Evolutionary conservation across 2,888 invertebrate species (phyloP).

Genomic region (Seira sanloemensis): DNA sequence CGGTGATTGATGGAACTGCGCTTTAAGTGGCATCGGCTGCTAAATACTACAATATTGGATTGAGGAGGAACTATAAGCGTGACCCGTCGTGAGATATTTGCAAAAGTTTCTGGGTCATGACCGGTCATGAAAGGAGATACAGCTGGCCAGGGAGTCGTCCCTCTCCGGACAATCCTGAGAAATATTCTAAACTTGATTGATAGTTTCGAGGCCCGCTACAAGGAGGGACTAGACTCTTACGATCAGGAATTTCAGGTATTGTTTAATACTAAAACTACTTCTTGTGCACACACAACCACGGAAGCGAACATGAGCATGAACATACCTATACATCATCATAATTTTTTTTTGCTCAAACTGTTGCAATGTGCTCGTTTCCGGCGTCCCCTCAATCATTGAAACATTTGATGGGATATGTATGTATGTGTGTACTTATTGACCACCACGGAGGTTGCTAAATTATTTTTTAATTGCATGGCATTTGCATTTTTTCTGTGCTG

Average conservation of each 20-base stretch:
- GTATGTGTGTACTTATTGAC: no score
- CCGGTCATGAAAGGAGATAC: conserved; percentile 75
- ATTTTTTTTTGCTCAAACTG: neutral
- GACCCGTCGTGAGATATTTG: conserved; percentile 69
- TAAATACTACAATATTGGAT: no score
- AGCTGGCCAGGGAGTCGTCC: conserved; percentile 73
- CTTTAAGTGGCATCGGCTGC: neutral
- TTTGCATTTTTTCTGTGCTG: neutral
- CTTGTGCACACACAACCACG: no score
- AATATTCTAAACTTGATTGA: conserved; percentile 78
- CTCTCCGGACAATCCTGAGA: conserved; percentile 76
- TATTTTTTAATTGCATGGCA: no score
- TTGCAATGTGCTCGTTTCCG: neutral
- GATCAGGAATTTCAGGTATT: conserved; percentile 77
- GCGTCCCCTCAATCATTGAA: neutral
- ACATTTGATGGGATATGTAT: neutral
- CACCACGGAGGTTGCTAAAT: no score
- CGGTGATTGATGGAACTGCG: neutral
- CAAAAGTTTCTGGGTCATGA: conserved; percentile 65
- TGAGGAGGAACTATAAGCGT: neutral
- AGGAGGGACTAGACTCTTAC: conserved; percentile 75
- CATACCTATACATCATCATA: no score
- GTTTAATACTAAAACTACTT: no score
- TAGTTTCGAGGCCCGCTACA: conserved; percentile 76
- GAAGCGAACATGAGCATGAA: no score